A percentile compares a stretch with the other conserved stretches of the same genome.
Conservation (phyloP, 2,797 vertebrate genomes). For the Onychomys leucogaster region DNA sequence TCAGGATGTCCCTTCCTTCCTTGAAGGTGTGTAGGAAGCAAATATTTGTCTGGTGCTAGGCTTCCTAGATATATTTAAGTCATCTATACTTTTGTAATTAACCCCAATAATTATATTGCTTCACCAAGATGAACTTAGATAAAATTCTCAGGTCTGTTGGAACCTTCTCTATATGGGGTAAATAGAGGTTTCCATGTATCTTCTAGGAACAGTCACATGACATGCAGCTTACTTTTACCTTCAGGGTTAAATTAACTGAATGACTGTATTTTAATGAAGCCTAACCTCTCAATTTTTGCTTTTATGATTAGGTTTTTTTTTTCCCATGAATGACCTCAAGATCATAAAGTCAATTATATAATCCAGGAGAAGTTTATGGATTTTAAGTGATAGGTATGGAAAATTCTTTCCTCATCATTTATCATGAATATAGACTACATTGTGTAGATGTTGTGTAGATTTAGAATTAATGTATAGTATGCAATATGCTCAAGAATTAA, state of each 20-base stretch:
- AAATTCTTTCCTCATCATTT: background rate
- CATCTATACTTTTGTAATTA: background rate
- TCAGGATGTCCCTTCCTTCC: no score
- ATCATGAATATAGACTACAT: background rate
- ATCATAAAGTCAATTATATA: background rate
- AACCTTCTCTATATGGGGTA: background rate
- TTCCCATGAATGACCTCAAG: background rate
- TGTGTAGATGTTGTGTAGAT: background rate
- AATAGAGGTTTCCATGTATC: background rate
- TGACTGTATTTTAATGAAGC: background rate
- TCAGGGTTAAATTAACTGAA: background rate
- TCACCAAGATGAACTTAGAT: background rate
- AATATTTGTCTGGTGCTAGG: rapidly evolving
- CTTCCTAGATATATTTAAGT: background rate
- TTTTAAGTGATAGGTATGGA: background rate
- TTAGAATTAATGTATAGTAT: background rate
- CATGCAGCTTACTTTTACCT: background rate
- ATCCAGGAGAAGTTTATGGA: background rate
- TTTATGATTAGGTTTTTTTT: background rate
- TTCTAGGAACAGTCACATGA: background rate
- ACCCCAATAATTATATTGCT: background rate
- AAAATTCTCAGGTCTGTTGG: background rate
- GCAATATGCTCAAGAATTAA: background rate
- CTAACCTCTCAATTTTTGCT: no score
- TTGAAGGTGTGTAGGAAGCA: background rate